Evolutionary conservation across 2,888 invertebrate genomes (phyloP).

Genomic region (Hedya salicella): DNA sequence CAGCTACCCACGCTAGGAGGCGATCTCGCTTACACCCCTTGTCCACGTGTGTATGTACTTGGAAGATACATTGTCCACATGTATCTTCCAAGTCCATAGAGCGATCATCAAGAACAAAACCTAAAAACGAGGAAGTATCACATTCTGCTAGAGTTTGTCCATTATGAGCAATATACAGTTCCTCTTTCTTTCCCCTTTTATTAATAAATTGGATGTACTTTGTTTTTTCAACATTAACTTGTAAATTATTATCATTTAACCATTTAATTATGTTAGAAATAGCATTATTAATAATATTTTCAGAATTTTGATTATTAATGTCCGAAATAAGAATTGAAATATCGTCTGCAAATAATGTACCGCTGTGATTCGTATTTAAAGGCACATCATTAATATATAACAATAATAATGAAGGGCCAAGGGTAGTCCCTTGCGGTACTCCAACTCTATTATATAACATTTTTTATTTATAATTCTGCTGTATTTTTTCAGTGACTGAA

Average conservation of each 20-base stretch:
- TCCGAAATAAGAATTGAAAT: background rate
- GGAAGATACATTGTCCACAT: no score
- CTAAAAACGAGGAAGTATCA: background rate
- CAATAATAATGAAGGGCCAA: conserved; percentile 8
- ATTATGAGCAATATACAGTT: background rate
- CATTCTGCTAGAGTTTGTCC: background rate
- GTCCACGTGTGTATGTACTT: no score
- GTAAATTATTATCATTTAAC: background rate
- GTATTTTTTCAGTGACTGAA: background rate
- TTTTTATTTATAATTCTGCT: background rate
- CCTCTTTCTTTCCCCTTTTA: no score
- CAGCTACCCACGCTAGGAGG: no score
- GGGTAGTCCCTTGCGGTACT: conserved; percentile 11
- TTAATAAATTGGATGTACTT: no score
- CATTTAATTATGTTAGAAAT: background rate
- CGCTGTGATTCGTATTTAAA: background rate
- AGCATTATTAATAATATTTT: conserved; percentile 10
- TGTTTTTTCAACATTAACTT: no score
- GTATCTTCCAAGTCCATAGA: no score
- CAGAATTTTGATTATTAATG: background rate
- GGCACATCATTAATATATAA: background rate
- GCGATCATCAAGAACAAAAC: background rate
- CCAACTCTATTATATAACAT: conserved; percentile 6
- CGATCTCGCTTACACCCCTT: no score
- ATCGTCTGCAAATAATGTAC: conserved; percentile 7